A percentile compares a stretch with the other conserved stretches of the same genome.
These are phyloP conservation scores for Caranx ignobilis DNA, from an alignment of 2,113 vertebrate species.

Conservation along the genomic window DNA sequence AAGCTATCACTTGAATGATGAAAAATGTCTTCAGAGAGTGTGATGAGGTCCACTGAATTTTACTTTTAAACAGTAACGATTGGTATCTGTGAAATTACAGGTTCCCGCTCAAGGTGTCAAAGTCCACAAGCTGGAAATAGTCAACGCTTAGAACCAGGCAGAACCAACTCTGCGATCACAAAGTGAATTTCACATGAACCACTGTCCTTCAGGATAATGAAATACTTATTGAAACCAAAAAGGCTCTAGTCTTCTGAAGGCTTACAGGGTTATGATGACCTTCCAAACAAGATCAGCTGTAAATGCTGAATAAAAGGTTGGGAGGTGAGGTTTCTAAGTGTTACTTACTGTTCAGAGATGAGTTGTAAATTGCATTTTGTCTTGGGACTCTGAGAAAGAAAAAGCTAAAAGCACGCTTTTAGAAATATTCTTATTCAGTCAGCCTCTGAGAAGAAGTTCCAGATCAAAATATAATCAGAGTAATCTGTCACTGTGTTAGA, in stretches of 20 bases:
- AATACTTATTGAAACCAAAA: slow-evolving; percentile 2
- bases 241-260: slow-evolving; percentile 3
- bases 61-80: neutral
- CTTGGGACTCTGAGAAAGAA: slow-evolving; percentile 19
- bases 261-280: slow-evolving; percentile 32
- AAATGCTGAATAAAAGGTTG: slow-evolving; percentile 24
- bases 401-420: slow-evolving; percentile 19
- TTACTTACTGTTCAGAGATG: slow-evolving; percentile 16
- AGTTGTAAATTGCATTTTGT: slow-evolving; percentile 27
- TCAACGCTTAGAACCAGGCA: slow-evolving; percentile 1
- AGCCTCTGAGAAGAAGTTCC: slow-evolving; percentile 26
- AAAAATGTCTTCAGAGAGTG: neutral
- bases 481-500: slow-evolving; percentile 6
- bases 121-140: slow-evolving; percentile 3
- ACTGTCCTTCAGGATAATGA: slow-evolving; percentile 26
- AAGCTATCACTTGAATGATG: neutral
- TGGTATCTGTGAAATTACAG: neutral
- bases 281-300: slow-evolving; percentile 25
- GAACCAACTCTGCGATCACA: slow-evolving; percentile 17
- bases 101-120: neutral
- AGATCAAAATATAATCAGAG: neutral
- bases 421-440: slow-evolving; percentile 27
- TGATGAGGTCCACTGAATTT: slow-evolving; percentile 8
- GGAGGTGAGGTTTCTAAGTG: slow-evolving; percentile 45
- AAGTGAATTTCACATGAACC: slow-evolving; percentile 12